Evolutionary conservation across 1,140 invertebrate genomes (phyloP).

Genomic region (Pygmarrhopalites habei): DNA sequence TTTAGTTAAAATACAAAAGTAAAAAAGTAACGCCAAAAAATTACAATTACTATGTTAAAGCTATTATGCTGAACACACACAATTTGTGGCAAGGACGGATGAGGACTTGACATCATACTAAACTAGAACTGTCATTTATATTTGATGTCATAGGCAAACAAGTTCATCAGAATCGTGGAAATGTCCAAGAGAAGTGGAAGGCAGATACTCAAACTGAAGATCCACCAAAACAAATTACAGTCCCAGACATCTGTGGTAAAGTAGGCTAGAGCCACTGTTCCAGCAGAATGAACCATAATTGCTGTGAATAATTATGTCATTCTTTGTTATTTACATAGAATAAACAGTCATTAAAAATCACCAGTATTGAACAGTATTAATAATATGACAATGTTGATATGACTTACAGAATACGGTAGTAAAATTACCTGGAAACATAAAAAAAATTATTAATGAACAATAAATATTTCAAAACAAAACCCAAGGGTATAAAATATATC

Average conservation of each 20-base stretch:
- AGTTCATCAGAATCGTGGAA: constrained; percentile 17
- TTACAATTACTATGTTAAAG: too few species aligned
- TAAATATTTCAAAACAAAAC: too few species aligned
- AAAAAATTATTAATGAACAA: too few species aligned
- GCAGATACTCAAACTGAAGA: constrained; percentile 26
- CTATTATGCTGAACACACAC: too few species aligned
- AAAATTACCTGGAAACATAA: too few species aligned
- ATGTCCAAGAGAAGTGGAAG: constrained; percentile 23
- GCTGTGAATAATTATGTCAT: constrained; percentile 14
- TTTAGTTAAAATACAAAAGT: too few species aligned
- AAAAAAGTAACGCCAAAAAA: too few species aligned
- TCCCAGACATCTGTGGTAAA: constrained; percentile 30
- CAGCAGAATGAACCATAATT: constrained; percentile 27
- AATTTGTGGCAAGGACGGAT: too few species aligned
- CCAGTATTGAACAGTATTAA: too few species aligned
- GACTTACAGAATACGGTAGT: constrained; percentile 23
- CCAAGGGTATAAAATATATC: too few species aligned
- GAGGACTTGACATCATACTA: too few species aligned
- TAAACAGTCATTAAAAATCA: too few species aligned
- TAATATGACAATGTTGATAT: not conserved
- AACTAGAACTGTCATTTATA: constrained; percentile 31
- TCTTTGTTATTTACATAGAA: not conserved
- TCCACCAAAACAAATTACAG: constrained; percentile 33
- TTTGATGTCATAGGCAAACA: constrained; percentile 27
- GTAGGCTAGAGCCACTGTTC: constrained; percentile 24